A percentile compares a stretch with the other conserved stretches of the same genome.
Evolutionary conservation across 1,140 invertebrate species (phyloP).

Genomic region (Drosophila nigromelanica): DNA sequence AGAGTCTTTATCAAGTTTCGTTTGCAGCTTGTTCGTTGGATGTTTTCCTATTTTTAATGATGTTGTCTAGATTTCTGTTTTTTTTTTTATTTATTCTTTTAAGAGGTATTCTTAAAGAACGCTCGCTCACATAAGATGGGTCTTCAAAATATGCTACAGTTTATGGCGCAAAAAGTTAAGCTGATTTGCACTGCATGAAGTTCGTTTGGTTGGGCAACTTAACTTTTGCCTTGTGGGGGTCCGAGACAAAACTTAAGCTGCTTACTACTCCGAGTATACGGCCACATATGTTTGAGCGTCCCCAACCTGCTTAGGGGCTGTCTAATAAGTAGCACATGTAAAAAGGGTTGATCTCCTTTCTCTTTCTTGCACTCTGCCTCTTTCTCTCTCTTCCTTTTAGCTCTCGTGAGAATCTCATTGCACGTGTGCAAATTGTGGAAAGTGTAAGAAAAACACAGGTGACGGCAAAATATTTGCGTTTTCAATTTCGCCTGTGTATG

Average conservation of each 20-base stretch:
- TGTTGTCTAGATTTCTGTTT: slow-evolving; percentile 45
- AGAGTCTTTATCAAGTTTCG: slow-evolving; percentile 48
- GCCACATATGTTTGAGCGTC: slow-evolving; percentile 41
- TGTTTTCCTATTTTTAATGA: slow-evolving; percentile 53
- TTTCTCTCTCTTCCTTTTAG: neutral
- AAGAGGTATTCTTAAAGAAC: slow-evolving; percentile 15
- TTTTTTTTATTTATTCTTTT: slow-evolving; percentile 14
- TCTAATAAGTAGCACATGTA: slow-evolving; percentile 38
- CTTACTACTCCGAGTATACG: slow-evolving; percentile 53
- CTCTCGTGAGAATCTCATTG: slow-evolving; percentile 3
- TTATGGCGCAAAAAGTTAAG: slow-evolving; percentile 66
- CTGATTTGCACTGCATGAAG: slow-evolving; percentile 61
- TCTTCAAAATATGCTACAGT: slow-evolving; percentile 53
- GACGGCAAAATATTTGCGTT: slow-evolving; percentile 61
- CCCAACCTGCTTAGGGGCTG: slow-evolving; percentile 37
- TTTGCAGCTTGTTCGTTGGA: slow-evolving; percentile 36
- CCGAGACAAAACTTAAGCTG: slow-evolving; percentile 67
- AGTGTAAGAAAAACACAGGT: slow-evolving; percentile 41
- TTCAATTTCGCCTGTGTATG: slow-evolving; percentile 43
- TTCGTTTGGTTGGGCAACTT: slow-evolving; percentile 53
- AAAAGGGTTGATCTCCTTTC: slow-evolving; percentile 34
- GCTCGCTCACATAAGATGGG: slow-evolving; percentile 3
- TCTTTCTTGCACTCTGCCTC: neutral
- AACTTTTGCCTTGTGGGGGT: slow-evolving; percentile 59
- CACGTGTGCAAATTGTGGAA: slow-evolving; percentile 20